Percentiles rank a stretch among this genome's conserved stretches.
phyloP scores from a whole-genome alignment of 2,113 vertebrate genomes.

The Triplophysa dalaica region DNA sequence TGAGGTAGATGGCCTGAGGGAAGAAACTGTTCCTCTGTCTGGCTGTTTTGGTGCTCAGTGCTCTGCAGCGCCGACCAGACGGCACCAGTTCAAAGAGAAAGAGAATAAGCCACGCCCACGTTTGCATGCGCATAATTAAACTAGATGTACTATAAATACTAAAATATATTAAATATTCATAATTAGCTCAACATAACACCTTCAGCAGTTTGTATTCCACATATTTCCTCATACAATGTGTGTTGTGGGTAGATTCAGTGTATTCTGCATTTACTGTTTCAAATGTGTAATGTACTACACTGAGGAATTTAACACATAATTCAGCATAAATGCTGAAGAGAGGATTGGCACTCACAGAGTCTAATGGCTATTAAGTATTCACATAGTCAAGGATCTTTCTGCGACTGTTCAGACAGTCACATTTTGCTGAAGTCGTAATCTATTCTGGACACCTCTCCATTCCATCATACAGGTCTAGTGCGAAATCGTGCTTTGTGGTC shows the following conservation, averaged over 20 bases:
- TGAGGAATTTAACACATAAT: not conserved
- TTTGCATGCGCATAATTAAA: no score
- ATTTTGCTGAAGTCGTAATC: constrained; percentile 2
- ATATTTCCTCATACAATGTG: not conserved
- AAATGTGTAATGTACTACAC: not conserved
- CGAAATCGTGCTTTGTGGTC: constrained; percentile 21
- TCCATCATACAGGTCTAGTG: constrained; percentile 22
- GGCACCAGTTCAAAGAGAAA: no score
- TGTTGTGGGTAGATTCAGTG: not conserved
- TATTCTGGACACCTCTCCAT: constrained; percentile 24
- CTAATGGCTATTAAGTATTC: constrained; percentile 28
- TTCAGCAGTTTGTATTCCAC: no score
- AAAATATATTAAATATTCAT: no score
- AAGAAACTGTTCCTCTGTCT: no score
- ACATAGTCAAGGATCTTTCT: constrained; percentile 13
- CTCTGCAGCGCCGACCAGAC: no score
- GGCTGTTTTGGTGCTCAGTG: no score
- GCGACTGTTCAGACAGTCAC: constrained; percentile 9
- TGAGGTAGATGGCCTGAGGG: no score
- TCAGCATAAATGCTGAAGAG: constrained; percentile 16
- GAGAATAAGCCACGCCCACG: no score
- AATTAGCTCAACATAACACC: no score
- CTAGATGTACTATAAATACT: no score
- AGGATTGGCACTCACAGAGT: not conserved
- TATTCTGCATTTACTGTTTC: not conserved